Evolutionary conservation across 23 tunicate genomes (phyloP).

Genomic region (Ciona savignyi): DNA sequence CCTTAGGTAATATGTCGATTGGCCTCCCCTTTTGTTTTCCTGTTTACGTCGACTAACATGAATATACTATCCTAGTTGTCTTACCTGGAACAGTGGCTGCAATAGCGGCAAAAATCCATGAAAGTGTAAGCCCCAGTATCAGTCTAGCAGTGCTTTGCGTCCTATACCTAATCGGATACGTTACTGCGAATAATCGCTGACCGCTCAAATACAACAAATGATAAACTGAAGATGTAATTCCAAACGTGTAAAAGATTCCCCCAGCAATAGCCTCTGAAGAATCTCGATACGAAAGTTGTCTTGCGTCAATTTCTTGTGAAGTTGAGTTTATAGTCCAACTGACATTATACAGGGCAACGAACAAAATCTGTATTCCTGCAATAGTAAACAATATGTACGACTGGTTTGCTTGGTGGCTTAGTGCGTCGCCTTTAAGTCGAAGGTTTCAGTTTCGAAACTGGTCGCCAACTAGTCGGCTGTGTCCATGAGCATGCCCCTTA

Average conservation of each 20-base stretch:
- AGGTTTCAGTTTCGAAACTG: too few species aligned
- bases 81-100: neutral
- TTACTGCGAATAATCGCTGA: neutral
- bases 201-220: neutral
- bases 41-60: too few species aligned
- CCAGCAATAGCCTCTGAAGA: neutral
- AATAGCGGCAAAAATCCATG: neutral
- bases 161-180: neutral
- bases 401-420: too few species aligned
- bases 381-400: too few species aligned
- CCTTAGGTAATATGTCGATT: too few species aligned
- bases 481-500: too few species aligned
- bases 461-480: too few species aligned
- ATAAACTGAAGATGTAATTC: neutral
- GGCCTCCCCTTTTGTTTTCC: too few species aligned
- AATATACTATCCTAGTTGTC: neutral
- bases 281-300: neutral
- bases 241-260: neutral
- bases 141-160: neutral
- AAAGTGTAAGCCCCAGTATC: neutral
- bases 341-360: neutral
- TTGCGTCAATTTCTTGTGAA: neutral
- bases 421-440: too few species aligned
- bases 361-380: neutral
- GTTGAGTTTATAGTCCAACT: neutral